phyloP scores from a whole-genome alignment of 2,888 invertebrate genomes.

The Pammene fasciana region DNA sequence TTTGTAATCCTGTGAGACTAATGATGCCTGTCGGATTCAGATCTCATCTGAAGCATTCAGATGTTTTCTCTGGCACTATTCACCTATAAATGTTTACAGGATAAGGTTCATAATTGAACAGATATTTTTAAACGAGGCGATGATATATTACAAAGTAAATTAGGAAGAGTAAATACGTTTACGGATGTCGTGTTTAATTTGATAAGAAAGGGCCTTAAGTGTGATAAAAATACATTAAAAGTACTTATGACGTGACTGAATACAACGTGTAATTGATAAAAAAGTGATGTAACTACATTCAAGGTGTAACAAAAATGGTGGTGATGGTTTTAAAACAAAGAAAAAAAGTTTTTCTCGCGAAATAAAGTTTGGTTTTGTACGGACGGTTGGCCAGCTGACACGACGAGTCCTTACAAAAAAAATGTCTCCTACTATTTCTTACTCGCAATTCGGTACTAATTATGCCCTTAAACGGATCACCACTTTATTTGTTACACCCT shows the following conservation, averaged over 20 bases:
- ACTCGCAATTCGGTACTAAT: no score
- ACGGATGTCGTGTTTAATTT: conserved; percentile 10
- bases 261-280: no score
- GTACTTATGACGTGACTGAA: background rate
- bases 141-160: conserved; percentile 2
- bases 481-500: no score
- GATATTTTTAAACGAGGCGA: background rate
- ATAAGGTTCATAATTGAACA: background rate
- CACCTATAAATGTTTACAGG: conserved; percentile 1
- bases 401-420: no score
- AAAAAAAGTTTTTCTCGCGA: no score
- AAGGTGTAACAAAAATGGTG: no score
- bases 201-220: conserved; percentile 15
- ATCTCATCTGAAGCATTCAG: conserved; percentile 48
- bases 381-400: no score
- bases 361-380: no score
- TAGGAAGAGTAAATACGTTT: conserved; percentile 11
- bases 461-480: no score
- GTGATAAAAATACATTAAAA: conserved; percentile 16
- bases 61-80: conserved; percentile 22
- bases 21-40: conserved; percentile 57
- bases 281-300: no score
- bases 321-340: no score
- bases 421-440: no score
- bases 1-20: conserved; percentile 63